Conservation (phyloP, 2,797 vertebrate species). For the Cottoperca gobio region DNA sequence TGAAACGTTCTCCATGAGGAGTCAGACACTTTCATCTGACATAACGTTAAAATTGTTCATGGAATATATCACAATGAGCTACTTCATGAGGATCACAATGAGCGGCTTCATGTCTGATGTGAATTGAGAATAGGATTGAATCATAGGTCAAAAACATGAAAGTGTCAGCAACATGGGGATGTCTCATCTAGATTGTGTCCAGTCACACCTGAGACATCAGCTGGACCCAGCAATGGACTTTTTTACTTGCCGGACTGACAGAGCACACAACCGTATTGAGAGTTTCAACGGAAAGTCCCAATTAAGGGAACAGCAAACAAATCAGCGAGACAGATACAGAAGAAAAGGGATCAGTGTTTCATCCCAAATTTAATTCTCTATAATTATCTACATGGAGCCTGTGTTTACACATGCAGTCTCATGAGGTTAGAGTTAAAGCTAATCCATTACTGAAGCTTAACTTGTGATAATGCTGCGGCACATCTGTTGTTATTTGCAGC, state of each 20-base stretch:
- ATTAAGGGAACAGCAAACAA: slow-evolving; percentile 56
- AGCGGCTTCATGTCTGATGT: slow-evolving; percentile 53
- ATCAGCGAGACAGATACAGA: slow-evolving; percentile 50
- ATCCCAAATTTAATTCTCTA: slow-evolving; percentile 61
- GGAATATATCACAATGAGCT: slow-evolving; percentile 40
- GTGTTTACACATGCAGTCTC: slow-evolving; percentile 74
- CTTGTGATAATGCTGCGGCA: slow-evolving; percentile 60
- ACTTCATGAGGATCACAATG: slow-evolving; percentile 58
- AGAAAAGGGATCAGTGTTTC: slow-evolving; percentile 66
- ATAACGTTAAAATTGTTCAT: slow-evolving; percentile 48
- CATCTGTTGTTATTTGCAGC: slow-evolving; percentile 29
- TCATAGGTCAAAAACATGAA: slow-evolving; percentile 62
- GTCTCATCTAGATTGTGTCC: slow-evolving; percentile 28
- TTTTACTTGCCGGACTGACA: slow-evolving; percentile 8
- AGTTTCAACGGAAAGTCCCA: slow-evolving; percentile 63
- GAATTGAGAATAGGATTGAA: slow-evolving; percentile 43
- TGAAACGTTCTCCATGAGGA: slow-evolving; percentile 29
- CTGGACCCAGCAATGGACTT: slow-evolving; percentile 13
- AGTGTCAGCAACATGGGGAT: slow-evolving; percentile 34
- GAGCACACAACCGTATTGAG: slow-evolving; percentile 8
- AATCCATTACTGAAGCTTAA: slow-evolving; percentile 67
- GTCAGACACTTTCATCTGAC: slow-evolving; percentile 50
- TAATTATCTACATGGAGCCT: slow-evolving; percentile 72
- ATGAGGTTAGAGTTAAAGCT: slow-evolving; percentile 68
- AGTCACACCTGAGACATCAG: slow-evolving; percentile 34